Evolutionary conservation across 2,797 vertebrate species (phyloP).

Genomic region (Apodemus agrarius): DNA sequence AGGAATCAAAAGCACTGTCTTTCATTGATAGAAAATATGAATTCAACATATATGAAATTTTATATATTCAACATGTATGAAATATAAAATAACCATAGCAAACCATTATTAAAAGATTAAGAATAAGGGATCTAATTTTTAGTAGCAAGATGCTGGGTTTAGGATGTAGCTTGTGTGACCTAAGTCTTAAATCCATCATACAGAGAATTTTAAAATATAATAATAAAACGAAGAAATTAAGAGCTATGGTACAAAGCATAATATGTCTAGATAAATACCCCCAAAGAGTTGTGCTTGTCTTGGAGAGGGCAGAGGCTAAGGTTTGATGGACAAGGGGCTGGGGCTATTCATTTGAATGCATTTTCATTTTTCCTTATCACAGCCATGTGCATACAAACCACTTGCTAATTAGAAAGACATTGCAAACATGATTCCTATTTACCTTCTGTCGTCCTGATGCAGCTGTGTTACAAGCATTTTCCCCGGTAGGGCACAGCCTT

Average conservation of each 20-base stretch:
- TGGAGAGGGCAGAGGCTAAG: background rate
- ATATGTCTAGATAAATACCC: background rate
- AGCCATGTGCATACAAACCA: background rate
- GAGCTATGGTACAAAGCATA: background rate
- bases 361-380: slow-evolving; percentile 50
- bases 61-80: background rate
- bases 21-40: background rate
- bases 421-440: slow-evolving; percentile 18
- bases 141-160: background rate
- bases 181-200: slow-evolving; percentile 16
- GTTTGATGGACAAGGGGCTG: background rate
- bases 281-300: background rate
- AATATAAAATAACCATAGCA: background rate
- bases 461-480: background rate
- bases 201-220: background rate
- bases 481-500: background rate
- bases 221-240: background rate
- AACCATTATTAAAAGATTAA: background rate
- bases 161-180: background rate
- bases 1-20: background rate
- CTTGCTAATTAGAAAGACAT: slow-evolving; percentile 19
- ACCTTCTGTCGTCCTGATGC: background rate
- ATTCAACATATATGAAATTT: background rate
- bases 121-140: background rate
- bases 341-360: background rate